phyloP scores from a whole-genome alignment of 2,113 vertebrate species.

The Nematolebias whitei region DNA sequence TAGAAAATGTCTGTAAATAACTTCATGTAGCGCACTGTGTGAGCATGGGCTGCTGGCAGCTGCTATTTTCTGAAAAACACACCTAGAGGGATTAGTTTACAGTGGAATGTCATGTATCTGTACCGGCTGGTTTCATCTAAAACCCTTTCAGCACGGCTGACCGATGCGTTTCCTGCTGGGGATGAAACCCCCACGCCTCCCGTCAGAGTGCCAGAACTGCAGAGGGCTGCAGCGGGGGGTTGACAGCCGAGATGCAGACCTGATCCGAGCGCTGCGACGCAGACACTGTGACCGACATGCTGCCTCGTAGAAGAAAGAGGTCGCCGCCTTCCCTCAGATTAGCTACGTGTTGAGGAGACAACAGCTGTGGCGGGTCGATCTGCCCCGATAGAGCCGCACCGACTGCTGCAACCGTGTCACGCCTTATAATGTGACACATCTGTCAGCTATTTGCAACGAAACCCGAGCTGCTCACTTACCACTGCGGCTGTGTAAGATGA shows the following conservation, averaged over 20 bases:
- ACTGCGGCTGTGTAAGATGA: conserved; percentile 22
- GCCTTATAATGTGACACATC: conserved; percentile 68
- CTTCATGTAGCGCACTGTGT: conserved; percentile 16
- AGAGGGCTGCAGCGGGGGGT: conserved; percentile 16
- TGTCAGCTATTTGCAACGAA: conserved; percentile 59
- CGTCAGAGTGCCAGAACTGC: conserved; percentile 23
- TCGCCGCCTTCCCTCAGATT: conserved; percentile 40
- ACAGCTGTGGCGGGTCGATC: conserved; percentile 65
- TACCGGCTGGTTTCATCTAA: conserved; percentile 38
- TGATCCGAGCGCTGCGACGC: conserved; percentile 36
- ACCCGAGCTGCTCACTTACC: conserved; percentile 55
- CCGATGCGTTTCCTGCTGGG: conserved; percentile 50
- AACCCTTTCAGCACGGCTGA: conserved; percentile 16
- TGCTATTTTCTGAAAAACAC: conserved; percentile 49
- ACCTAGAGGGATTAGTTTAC: conserved; percentile 47
- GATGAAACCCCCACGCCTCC: conserved; percentile 15
- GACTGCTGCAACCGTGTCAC: conserved; percentile 42
- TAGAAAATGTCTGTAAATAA: conserved; percentile 45
- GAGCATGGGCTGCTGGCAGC: conserved; percentile 37
- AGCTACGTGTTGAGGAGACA: conserved; percentile 53
- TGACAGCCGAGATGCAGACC: conserved; percentile 35
- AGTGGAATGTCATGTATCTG: conserved; percentile 56
- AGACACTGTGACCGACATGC: conserved; percentile 63
- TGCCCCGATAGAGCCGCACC: conserved; percentile 20
- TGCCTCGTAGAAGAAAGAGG: conserved; percentile 48